These are phyloP conservation scores for Fulmarus glacialis DNA, from an alignment of 2,113 vertebrate genomes.

Conservation along the genomic window DNA sequence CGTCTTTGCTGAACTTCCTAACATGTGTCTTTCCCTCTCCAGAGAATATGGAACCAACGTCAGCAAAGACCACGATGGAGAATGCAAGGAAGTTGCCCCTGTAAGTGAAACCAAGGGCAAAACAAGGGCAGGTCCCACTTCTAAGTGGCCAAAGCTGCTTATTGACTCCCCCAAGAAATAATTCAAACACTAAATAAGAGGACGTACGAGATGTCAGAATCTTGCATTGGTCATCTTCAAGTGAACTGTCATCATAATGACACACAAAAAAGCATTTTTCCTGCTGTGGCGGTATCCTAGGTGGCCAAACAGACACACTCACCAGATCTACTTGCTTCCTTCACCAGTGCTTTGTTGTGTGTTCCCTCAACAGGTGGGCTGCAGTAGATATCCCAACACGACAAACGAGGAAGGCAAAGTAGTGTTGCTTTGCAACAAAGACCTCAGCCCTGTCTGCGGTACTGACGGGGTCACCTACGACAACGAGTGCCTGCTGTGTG, in stretches of 20 bases:
- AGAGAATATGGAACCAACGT: conserved; percentile 49
- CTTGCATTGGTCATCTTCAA: not conserved
- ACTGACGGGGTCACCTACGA: not conserved
- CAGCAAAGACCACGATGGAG: conserved; percentile 38
- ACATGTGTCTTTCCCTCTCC: not conserved
- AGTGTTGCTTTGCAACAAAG: not conserved
- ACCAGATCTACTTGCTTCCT: not conserved
- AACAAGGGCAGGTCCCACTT: not conserved
- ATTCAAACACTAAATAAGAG: not conserved
- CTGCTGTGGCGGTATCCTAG: not conserved
- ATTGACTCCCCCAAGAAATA: not conserved
- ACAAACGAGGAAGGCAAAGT: not conserved
- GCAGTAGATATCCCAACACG: conserved; percentile 19
- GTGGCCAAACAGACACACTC: not conserved
- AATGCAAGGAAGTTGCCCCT: conserved; percentile 25
- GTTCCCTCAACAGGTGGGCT: conserved; percentile 23
- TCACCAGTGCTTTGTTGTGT: not conserved
- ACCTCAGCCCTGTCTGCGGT: not conserved
- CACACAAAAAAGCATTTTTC: not conserved
- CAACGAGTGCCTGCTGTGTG: conserved; percentile 29
- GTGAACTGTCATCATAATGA: not conserved
- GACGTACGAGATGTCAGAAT: not conserved
- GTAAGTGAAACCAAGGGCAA: conserved; percentile 29
- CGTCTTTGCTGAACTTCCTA: not conserved
- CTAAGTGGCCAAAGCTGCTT: not conserved